Percentiles rank a stretch among this genome's conserved stretches.
Conservation (phyloP, 2,113 vertebrate species). For the Nothoprocta pentlandii region DNA sequence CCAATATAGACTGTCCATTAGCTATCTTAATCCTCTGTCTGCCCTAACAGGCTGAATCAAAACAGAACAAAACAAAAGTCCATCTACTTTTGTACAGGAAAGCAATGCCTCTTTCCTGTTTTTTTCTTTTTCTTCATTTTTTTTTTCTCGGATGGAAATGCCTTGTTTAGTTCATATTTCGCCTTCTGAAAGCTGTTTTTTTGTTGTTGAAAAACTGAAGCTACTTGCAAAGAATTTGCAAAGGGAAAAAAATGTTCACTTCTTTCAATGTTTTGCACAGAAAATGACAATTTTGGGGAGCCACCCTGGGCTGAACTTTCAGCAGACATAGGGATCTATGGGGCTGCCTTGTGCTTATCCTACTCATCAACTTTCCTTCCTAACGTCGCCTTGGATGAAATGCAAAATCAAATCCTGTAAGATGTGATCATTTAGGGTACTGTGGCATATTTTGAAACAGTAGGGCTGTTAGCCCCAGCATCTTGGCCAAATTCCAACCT, state of each 20-base stretch:
- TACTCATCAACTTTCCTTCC: background rate
- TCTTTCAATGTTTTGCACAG: background rate
- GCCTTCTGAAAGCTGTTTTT: background rate
- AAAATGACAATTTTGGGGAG: background rate
- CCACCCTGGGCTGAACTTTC: background rate
- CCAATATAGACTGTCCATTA: background rate
- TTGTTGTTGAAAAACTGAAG: background rate
- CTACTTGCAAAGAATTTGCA: background rate
- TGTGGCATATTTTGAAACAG: slow-evolving; percentile 76
- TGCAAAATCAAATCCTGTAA: slow-evolving; percentile 67
- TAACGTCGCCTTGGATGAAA: slow-evolving; percentile 42
- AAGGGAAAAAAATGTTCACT: background rate
- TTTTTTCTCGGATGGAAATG: background rate
- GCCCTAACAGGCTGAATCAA: background rate
- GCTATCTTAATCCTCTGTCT: slow-evolving; percentile 35
- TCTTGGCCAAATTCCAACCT: slow-evolving; percentile 72
- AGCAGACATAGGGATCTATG: background rate
- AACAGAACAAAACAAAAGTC: background rate
- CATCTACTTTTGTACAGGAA: background rate
- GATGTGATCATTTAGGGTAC: slow-evolving; percentile 73
- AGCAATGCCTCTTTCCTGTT: background rate
- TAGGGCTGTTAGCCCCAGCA: slow-evolving; percentile 68
- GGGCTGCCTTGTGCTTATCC: background rate
- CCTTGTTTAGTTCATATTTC: background rate
- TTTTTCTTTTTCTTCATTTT: background rate